Evolutionary conservation across 2,888 invertebrate genomes (phyloP).

Genomic region (Mesorhabditis spiculigera): DNA sequence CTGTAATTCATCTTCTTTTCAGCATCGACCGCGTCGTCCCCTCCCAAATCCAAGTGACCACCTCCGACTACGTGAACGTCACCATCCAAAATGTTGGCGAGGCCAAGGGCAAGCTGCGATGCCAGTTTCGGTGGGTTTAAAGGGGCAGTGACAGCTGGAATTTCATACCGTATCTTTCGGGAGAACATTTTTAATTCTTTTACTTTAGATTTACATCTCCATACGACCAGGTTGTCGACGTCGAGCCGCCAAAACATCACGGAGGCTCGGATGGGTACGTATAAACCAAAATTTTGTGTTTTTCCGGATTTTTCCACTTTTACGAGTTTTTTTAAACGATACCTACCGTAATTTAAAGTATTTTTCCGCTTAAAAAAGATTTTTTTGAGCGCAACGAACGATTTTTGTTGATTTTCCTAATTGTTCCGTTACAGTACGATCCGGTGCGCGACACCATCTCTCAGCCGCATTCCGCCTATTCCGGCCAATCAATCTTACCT

Average conservation of each 20-base stretch:
- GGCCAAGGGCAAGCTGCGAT: conserved; percentile 23
- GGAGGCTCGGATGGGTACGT: background rate
- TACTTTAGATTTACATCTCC: too few relatives aligned
- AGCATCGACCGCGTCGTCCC: conserved; percentile 49
- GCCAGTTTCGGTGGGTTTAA: conserved; percentile 25
- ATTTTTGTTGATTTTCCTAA: too few relatives aligned
- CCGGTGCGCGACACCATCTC: conserved; percentile 87
- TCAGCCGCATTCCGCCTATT: conserved; percentile 85
- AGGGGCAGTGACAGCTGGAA: conserved; percentile 10
- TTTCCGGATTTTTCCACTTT: too few relatives aligned
- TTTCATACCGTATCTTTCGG: too few relatives aligned
- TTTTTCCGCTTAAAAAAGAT: too few relatives aligned
- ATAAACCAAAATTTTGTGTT: too few relatives aligned
- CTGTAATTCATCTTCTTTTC: too few relatives aligned
- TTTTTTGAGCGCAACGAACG: too few relatives aligned
- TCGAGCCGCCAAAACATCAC: background rate
- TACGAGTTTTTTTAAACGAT: too few relatives aligned
- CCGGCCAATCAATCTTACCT: conserved; percentile 69
- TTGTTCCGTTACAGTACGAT: conserved; percentile 15
- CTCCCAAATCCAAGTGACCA: conserved; percentile 51
- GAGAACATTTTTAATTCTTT: too few relatives aligned
- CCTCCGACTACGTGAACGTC: conserved; percentile 67
- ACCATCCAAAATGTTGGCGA: conserved; percentile 87
- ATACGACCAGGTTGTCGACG: background rate
- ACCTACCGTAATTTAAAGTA: too few relatives aligned